phyloP scores from a whole-genome alignment of 1,140 invertebrate genomes.

The Heterodera schachtii region DNA sequence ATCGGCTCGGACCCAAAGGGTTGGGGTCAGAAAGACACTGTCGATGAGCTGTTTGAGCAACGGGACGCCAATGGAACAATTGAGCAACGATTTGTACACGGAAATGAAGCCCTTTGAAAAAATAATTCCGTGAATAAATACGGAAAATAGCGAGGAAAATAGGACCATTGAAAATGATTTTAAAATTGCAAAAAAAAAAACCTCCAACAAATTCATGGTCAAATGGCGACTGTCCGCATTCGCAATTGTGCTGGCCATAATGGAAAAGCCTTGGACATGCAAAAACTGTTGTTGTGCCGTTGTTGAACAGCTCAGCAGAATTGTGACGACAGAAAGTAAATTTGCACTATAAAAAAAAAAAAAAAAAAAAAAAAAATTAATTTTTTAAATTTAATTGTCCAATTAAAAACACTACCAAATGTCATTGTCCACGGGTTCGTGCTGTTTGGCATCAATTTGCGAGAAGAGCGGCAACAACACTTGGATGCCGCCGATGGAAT shows the following conservation, averaged over 20 bases:
- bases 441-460: constrained; percentile 80
- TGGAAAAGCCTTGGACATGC: constrained; percentile 93
- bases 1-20: constrained; percentile 91
- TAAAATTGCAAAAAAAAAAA: background rate
- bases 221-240: constrained; percentile 67
- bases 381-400: background rate
- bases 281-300: constrained; percentile 98
- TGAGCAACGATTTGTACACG: constrained; percentile 86
- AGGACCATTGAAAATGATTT: background rate
- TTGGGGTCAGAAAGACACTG: constrained; percentile 96
- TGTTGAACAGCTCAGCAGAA: constrained; percentile 90
- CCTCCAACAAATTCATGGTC: constrained; percentile 53
- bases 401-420: constrained; percentile 67
- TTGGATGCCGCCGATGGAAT: constrained; percentile 98
- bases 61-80: constrained; percentile 86
- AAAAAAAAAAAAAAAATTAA: no score
- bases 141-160: background rate
- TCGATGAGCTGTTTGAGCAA: constrained; percentile 96
- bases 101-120: constrained; percentile 69
- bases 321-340: constrained; percentile 92
- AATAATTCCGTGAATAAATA: no score
- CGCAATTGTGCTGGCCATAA: constrained; percentile 94
- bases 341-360: constrained; percentile 82
- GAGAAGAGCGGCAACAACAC: constrained; percentile 96
- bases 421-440: constrained; percentile 66